These are phyloP conservation scores for Isaurus tuberculatus DNA, from an alignment of 92 coral and sea anemone species.

Conservation along the genomic window DNA sequence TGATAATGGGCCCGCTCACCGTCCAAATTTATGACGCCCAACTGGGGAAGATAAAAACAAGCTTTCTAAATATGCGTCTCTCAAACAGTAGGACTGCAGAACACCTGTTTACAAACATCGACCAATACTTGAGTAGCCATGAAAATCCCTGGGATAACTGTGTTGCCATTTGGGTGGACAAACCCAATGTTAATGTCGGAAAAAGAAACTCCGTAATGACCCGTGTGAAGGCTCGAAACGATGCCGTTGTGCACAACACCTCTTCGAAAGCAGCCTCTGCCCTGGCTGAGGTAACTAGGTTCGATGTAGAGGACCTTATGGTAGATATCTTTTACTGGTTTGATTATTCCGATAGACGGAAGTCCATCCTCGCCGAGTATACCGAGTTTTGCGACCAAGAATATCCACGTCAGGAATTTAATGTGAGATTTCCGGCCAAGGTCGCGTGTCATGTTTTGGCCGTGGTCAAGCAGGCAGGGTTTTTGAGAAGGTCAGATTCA, in stretches of 20 bases:
- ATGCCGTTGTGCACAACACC: constrained; percentile 68
- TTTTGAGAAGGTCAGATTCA: constrained; percentile 11
- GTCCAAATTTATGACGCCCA: constrained; percentile 52
- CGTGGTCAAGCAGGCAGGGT: constrained; percentile 9
- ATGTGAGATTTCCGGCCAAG: constrained; percentile 19
- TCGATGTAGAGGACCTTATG: constrained; percentile 31
- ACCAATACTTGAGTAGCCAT: constrained; percentile 34
- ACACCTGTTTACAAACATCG: constrained; percentile 12
- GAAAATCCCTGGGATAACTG: constrained; percentile 72
- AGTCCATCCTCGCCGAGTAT: constrained; percentile 57
- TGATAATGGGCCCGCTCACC: constrained; percentile 53
- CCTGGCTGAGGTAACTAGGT: neutral
- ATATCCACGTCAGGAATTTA: constrained; percentile 32
- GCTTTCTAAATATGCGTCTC: constrained; percentile 43
- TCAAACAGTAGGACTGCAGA: constrained; percentile 59
- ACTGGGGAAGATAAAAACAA: constrained; percentile 1
- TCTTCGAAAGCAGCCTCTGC: constrained; percentile 58
- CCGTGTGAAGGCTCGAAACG: constrained; percentile 54
- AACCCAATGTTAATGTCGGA: constrained; percentile 67
- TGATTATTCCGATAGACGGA: constrained; percentile 54
- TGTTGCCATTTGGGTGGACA: constrained; percentile 64
- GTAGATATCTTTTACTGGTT: constrained; percentile 47
- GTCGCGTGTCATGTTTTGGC: constrained; percentile 14
- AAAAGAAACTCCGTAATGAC: constrained; percentile 61
- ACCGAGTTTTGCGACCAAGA: constrained; percentile 72